phyloP scores from a whole-genome alignment of 2,888 invertebrate species.

The Blera fallax region DNA sequence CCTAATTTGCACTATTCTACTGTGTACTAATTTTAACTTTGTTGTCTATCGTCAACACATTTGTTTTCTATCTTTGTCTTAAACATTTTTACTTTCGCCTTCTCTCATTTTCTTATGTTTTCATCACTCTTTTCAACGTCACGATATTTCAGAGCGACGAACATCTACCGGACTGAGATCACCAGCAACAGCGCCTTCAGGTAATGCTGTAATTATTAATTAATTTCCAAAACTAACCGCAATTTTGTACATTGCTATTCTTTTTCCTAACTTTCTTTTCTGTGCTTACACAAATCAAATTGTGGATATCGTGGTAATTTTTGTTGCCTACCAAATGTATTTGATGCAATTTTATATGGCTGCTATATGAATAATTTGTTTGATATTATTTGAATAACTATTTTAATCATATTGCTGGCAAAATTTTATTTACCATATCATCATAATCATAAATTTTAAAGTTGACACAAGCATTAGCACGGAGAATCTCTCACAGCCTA shows the following conservation, averaged over 20 bases:
- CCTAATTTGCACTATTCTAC: neutral
- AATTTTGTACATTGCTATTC: constrained; percentile 46
- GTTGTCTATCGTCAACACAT: neutral
- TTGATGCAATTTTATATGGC: constrained; percentile 50
- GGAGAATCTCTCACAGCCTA: constrained; percentile 84
- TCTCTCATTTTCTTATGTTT: constrained; percentile 8
- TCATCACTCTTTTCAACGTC: constrained; percentile 26
- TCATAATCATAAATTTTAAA: constrained; percentile 38
- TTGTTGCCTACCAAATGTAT: constrained; percentile 37
- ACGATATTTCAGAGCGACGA: constrained; percentile 74
- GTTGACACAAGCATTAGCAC: constrained; percentile 81
- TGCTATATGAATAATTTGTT: constrained; percentile 47
- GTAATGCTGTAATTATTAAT: constrained; percentile 66
- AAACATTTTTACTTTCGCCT: neutral
- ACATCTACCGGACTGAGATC: constrained; percentile 76
- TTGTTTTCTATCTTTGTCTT: neutral
- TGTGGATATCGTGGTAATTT: constrained; percentile 68
- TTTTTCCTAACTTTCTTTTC: constrained; percentile 39
- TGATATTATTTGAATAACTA: neutral
- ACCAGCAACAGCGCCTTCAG: constrained; percentile 76
- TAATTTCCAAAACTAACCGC: constrained; percentile 43
- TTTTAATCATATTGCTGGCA: constrained; percentile 46
- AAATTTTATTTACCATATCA: constrained; percentile 6
- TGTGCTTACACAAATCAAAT: constrained; percentile 65
- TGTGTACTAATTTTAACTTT: neutral